Percentiles rank a stretch among this genome's conserved stretches.
phyloP scores from a whole-genome alignment of 2,113 vertebrate genomes.

The Polypterus senegalus region DNA sequence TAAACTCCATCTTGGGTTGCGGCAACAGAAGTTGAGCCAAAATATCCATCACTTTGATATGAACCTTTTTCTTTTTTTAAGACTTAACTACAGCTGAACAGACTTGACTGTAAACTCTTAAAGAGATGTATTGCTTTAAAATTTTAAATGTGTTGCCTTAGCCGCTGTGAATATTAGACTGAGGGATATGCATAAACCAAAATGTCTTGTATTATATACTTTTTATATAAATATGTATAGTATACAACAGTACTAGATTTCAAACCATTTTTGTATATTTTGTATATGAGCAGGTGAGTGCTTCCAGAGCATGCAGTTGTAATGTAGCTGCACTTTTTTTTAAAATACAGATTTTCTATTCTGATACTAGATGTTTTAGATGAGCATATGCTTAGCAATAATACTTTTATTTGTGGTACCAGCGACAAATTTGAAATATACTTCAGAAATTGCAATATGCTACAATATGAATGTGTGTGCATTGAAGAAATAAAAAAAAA shows the following conservation, averaged over 20 bases:
- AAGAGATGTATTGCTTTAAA: too few relatives aligned
- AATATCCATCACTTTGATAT: too few relatives aligned
- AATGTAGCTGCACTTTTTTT: slow-evolving; percentile 47
- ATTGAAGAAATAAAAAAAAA: not conserved
- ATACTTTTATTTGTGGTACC: slow-evolving; percentile 24
- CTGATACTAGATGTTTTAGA: slow-evolving; percentile 19
- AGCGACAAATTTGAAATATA: not conserved
- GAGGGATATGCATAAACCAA: slow-evolving; percentile 37
- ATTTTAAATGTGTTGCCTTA: slow-evolving; percentile 22
- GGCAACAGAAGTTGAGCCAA: too few relatives aligned
- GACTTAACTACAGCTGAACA: too few relatives aligned
- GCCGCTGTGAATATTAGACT: slow-evolving; percentile 37
- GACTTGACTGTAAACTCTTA: too few relatives aligned
- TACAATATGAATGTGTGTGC: slow-evolving; percentile 9
- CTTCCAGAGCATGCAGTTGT: slow-evolving; percentile 50
- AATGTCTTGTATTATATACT: slow-evolving; percentile 55
- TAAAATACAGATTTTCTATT: slow-evolving; percentile 36
- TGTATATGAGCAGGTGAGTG: slow-evolving; percentile 45
- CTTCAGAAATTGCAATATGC: too few relatives aligned
- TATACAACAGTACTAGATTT: slow-evolving; percentile 36
- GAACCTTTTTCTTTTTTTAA: too few relatives aligned
- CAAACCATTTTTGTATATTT: slow-evolving; percentile 56
- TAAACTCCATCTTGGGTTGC: too few relatives aligned
- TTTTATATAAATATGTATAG: slow-evolving; percentile 50
- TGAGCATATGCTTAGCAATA: slow-evolving; percentile 40